Evolutionary conservation across 2,797 vertebrate species (phyloP), one percentile per base, ranked within the genome.

Genomic region (Sebastes iracundus): DNA sequence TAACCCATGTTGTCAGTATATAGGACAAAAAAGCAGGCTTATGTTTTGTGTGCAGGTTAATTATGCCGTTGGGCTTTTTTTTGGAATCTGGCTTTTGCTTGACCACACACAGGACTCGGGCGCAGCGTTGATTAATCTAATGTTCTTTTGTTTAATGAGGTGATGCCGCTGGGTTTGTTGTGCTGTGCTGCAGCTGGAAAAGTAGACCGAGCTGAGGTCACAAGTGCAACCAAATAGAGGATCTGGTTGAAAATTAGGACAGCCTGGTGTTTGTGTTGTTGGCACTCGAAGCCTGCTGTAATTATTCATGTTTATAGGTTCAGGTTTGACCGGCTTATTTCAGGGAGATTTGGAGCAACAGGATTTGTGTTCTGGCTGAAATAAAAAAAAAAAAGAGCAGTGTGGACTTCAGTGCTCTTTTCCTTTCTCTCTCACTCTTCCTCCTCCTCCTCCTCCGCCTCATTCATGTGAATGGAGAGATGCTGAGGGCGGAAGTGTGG

Each of bases 401-500:
- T 52, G 63, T 81, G 70, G 72, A 90, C 80, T 73, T 80, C 4
- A 20, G 56, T 71, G 77, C 27, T 89, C 67, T 71, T 38, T 76
- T 69, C 46, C 46, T 64, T 46, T 72, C 72, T 70, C 28, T 69
- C 62, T 55, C 52, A n/a, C 73, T 62, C 80, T 77, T 53, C 86
- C 82, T 58, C 49, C 49, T 82, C 68, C 75, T 79, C 74, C 69
- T 59, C 83, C 71, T 82, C 86, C 67, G 46, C 77, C 84, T 90
- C 83, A 84, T 90, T 84, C 84, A 79, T 87, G 72, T 84, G 82
- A 80, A 90, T 89, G 84, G 86, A 79, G 72, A 32, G 78, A 81
- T 59, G 85, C 49, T 76, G 89, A 90, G 89, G 90, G 88, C 27
- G 82, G 83, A 86, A 81, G 77, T 84, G 92, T 92, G 62, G 90